These are phyloP conservation scores for Bombyx mori DNA, from an alignment of 1,140 invertebrate species.

Conservation along the genomic window DNA sequence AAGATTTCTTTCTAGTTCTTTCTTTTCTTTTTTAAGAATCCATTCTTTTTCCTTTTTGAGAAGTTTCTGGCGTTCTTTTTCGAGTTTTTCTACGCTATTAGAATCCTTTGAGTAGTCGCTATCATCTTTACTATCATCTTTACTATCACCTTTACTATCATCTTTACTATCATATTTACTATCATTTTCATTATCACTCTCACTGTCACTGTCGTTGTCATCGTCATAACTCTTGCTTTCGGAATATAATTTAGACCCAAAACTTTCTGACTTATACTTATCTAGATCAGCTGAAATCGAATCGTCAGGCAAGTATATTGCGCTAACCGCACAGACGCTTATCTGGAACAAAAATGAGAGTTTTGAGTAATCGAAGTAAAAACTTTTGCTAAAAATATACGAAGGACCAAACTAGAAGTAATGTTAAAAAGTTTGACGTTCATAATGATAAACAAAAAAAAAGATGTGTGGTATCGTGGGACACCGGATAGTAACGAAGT, in stretches of 20 bases:
- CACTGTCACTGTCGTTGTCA: conserved; percentile 27
- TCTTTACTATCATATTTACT: conserved; percentile 14
- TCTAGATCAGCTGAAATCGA: conserved; percentile 12
- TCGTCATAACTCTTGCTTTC: conserved; percentile 29
- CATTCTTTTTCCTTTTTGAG: conserved; percentile 12
- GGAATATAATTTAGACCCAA: conserved; percentile 3
- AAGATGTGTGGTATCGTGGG: neutral
- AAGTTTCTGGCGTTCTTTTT: conserved; percentile 10
- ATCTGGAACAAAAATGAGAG: conserved; percentile 27
- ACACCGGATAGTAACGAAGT: neutral
- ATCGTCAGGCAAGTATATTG: conserved; percentile 53
- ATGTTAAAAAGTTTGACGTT: neutral
- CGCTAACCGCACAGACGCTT: conserved; percentile 37
- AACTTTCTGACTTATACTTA: conserved; percentile 11
- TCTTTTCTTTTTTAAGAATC: conserved; percentile 4
- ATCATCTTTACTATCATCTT: neutral
- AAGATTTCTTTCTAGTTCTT: conserved; percentile 4
- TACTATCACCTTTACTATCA: conserved; percentile 3
- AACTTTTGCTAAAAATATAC: neutral
- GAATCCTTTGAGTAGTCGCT: too few relatives aligned
- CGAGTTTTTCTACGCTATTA: neutral
- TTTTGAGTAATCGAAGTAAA: neutral
- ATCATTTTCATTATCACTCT: conserved; percentile 25
- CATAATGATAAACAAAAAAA: neutral
- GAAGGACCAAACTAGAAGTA: neutral